Evolutionary conservation across 2,797 vertebrate genomes (phyloP).

Genomic region (Chrysocyon brachyurus): DNA sequence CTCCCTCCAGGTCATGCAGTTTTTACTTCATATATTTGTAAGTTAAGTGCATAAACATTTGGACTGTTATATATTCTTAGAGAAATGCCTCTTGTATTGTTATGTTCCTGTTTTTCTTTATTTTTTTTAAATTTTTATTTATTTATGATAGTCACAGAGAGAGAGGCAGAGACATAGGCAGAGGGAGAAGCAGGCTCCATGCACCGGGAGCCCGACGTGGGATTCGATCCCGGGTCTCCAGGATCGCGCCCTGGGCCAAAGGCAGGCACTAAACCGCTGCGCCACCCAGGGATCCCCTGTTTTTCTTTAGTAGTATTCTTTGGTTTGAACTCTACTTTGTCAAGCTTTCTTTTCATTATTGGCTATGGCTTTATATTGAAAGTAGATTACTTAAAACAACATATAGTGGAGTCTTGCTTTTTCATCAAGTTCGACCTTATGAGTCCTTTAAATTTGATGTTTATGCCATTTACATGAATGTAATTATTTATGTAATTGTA

Average conservation of each 20-base stretch:
- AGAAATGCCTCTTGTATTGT: background rate
- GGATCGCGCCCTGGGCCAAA: too few relatives aligned
- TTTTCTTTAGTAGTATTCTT: background rate
- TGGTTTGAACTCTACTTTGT: background rate
- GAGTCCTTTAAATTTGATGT: background rate
- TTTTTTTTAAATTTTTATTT: too few relatives aligned
- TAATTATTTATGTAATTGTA: background rate
- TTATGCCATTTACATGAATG: background rate
- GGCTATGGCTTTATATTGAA: background rate
- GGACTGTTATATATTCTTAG: background rate
- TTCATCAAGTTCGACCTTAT: background rate
- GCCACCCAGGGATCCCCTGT: background rate
- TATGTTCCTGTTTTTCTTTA: background rate
- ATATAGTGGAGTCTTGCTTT: background rate
- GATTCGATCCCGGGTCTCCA: too few relatives aligned
- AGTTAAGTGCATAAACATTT: background rate
- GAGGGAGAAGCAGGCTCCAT: too few relatives aligned
- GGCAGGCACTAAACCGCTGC: too few relatives aligned
- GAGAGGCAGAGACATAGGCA: too few relatives aligned
- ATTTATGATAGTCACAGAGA: too few relatives aligned
- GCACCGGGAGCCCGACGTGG: too few relatives aligned
- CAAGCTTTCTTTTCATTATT: background rate
- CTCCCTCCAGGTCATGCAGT: background rate
- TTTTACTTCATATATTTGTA: background rate
- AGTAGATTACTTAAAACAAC: background rate